A percentile compares a stretch with the other conserved stretches of the same genome.
phyloP scores from a whole-genome alignment of 2,113 vertebrate species.

The Etia nguti region DNA sequence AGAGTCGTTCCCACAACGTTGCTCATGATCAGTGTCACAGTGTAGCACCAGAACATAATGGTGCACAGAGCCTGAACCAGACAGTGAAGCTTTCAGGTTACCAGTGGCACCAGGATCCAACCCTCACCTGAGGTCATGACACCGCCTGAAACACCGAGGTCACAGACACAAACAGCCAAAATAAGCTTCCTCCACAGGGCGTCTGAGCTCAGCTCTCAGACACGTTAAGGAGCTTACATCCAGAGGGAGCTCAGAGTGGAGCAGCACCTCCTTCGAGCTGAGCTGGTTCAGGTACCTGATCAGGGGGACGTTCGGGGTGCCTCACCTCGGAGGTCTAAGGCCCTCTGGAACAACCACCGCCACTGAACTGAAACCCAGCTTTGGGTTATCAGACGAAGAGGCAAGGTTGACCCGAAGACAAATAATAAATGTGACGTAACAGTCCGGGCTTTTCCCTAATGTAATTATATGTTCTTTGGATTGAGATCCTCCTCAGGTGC shows the following conservation, averaged over 20 bases:
- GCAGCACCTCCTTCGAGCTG: fast-evolving
- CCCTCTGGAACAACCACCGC: fast-evolving
- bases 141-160: background rate
- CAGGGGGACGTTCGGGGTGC: background rate
- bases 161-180: background rate
- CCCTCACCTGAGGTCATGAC: background rate
- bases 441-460: background rate
- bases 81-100: background rate
- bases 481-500: fast-evolving
- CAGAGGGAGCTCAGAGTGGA: background rate
- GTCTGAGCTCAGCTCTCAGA: background rate
- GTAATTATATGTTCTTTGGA: fast-evolving
- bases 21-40: too few species aligned
- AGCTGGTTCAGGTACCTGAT: background rate
- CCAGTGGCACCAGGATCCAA: background rate
- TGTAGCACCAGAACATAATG: background rate
- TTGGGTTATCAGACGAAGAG: background rate
- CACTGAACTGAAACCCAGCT: background rate
- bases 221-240: background rate
- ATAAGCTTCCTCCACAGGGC: background rate
- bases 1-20: too few species aligned
- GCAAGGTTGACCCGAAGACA: fast-evolving
- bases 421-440: fast-evolving
- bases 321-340: background rate
- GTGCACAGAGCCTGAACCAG: background rate